Evolutionary conservation across 2,888 invertebrate species (phyloP), one percentile per base, ranked within the genome.

Genomic region (Xestobium rufovillosum): DNA sequence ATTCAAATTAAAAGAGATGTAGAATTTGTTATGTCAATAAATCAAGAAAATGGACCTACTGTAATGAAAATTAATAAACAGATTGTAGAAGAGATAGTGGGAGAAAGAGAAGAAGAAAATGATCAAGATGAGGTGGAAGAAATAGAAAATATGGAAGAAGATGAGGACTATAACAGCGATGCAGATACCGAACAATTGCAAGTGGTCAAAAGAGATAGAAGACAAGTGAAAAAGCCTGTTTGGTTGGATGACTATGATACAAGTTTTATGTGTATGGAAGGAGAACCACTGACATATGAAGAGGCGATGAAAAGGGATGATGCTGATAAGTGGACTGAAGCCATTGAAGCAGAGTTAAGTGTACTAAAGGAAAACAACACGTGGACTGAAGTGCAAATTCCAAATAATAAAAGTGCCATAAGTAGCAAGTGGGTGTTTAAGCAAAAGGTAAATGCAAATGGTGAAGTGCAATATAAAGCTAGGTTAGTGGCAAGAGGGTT

Each of bases 401-500:
- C 14, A 32, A 35, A 29, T n/a, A 28, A 35, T 19, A 14, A 30
- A 23, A 28, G 30, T 9, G 25, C 28, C n/a, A 38, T 27, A 13
- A 28, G 15, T 27, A 27, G 26, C 14, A 39, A 38, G 27, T 31
- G 31, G 37, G 31, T 31, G 26, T 31, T 36, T 26, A 35, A 29
- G 26, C 17, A 36, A 10, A 36, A 39, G 43, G 19, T 8, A 19
- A 19, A 26, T 23, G 4, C 30, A 10, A 4, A 33, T n/a, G 26
- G 30, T 23, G 32, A 38, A n/a, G 30, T 14, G 10, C 14, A 39
- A 16, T 45, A 29, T 34, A 47, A 49, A 36, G 49, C 50, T 6
- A 36, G 52, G 11, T 36, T 52, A 23, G 50, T 53, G 3, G 49
- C 46, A 15, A 15, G 42, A 13, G 48, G 48, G 6, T 52, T 49